A percentile compares a stretch with the other conserved stretches of the same genome.
These are phyloP conservation scores for Lasaia peninsularis DNA, from an alignment of 1,140 invertebrate species.

Conservation along the genomic window DNA sequence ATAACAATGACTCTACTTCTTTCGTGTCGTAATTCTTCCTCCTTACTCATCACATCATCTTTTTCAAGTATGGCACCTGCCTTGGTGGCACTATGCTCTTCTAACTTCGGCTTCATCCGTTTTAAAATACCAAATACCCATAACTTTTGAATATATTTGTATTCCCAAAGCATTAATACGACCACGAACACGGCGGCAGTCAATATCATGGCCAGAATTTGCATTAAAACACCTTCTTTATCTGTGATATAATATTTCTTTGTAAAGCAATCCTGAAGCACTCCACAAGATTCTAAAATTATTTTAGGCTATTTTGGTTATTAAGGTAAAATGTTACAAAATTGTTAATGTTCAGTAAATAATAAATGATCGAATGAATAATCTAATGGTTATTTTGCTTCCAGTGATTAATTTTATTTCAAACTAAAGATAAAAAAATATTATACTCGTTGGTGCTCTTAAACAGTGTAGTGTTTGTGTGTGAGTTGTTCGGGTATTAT, in stretches of 20 bases:
- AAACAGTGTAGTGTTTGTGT: too few relatives aligned
- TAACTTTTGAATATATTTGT: slow-evolving; percentile 39
- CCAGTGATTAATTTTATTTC: too few relatives aligned
- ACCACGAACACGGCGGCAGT: slow-evolving; percentile 33
- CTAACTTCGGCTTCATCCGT: slow-evolving; percentile 25
- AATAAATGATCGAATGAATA: too few relatives aligned
- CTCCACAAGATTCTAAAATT: slow-evolving; percentile 55
- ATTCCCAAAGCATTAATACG: slow-evolving; percentile 49
- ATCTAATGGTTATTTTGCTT: too few relatives aligned
- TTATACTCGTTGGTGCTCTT: too few relatives aligned
- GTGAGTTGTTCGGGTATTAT: too few relatives aligned
- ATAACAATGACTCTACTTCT: too few relatives aligned
- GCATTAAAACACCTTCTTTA: slow-evolving; percentile 35
- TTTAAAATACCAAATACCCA: slow-evolving; percentile 23
- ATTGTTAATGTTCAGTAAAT: too few relatives aligned
- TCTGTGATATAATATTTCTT: slow-evolving; percentile 36
- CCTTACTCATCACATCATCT: slow-evolving; percentile 37
- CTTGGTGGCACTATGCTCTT: slow-evolving; percentile 15
- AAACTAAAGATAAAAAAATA: too few relatives aligned
- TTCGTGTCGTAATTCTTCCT: slow-evolving; percentile 27
- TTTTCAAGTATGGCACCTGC: slow-evolving; percentile 36
- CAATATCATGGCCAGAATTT: slow-evolving; percentile 39
- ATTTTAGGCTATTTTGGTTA: background rate
- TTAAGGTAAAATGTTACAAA: too few relatives aligned
- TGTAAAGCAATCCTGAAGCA: slow-evolving; percentile 53